A percentile compares a stretch with the other conserved stretches of the same genome.
phyloP scores from a whole-genome alignment of 2,797 vertebrate genomes.

The Jordanella pulchra region DNA sequence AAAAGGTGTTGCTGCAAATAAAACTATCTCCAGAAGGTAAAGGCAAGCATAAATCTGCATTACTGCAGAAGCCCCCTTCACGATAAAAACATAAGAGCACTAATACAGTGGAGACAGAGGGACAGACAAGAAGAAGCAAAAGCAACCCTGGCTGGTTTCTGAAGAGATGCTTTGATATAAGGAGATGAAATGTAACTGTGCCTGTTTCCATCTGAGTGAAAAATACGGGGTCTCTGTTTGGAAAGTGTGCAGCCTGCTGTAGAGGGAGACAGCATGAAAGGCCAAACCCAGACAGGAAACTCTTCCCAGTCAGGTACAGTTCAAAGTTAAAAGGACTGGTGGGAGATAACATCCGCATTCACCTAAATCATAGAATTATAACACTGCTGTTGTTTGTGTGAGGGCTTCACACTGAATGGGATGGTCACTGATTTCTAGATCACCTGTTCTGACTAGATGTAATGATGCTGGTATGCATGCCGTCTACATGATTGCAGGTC shows the following conservation, averaged over 20 bases:
- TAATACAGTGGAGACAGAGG: background rate
- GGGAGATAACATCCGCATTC: background rate
- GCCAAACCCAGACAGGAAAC: background rate
- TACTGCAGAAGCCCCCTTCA: background rate
- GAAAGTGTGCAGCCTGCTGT: background rate
- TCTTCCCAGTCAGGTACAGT: background rate
- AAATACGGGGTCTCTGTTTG: background rate
- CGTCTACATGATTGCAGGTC: background rate
- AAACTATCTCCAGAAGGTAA: no score
- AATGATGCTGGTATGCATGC: background rate
- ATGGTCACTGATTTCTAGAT: background rate
- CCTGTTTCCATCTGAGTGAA: background rate
- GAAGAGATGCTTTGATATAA: background rate
- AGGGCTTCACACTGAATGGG: no score
- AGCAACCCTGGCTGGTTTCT: background rate
- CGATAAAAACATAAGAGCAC: background rate
- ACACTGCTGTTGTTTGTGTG: no score
- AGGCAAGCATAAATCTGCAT: background rate
- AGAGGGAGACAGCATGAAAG: background rate
- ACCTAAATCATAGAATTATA: no score
- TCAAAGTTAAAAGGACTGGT: background rate
- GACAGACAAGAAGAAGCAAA: background rate
- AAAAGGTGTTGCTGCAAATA: no score
- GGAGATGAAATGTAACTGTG: background rate
- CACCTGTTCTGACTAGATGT: background rate